Conservation (phyloP, 1,140 invertebrate genomes). For the Conus ventricosus region DNA sequence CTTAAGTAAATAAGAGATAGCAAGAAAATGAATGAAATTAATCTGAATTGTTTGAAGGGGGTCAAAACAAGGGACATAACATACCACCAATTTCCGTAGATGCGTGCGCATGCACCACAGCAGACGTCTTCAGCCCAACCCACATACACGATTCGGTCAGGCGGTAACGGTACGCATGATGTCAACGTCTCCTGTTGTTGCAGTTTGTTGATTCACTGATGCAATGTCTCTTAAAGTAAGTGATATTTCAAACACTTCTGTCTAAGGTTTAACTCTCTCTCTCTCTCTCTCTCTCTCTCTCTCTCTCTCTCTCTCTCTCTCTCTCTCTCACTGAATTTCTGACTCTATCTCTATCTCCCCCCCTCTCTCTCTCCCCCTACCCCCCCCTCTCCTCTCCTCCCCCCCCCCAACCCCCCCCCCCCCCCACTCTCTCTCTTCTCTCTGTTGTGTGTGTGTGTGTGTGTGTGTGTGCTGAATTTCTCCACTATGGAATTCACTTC, state of each 20-base stretch:
- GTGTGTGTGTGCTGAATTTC: background rate
- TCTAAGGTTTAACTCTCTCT: background rate
- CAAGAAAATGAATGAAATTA: too few relatives aligned
- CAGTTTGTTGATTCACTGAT: background rate
- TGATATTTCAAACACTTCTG: background rate
- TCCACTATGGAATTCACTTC: too few relatives aligned
- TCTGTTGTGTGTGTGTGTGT: background rate
- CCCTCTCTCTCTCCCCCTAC: too few relatives aligned
- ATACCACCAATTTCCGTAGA: conserved; percentile 2
- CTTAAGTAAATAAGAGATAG: too few relatives aligned
- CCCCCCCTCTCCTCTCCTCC: too few relatives aligned
- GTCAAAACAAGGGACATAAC: too few relatives aligned
- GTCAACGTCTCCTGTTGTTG: background rate
- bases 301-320: conserved; percentile 17
- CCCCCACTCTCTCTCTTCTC: conserved; percentile 18
- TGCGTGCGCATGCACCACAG: conserved; percentile 3
- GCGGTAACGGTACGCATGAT: background rate
- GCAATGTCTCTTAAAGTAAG: background rate
- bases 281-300: background rate
- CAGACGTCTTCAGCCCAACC: conserved; percentile 3
- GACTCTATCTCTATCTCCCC: too few relatives aligned
- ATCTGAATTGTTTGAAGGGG: too few relatives aligned
- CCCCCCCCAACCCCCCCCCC: too few relatives aligned
- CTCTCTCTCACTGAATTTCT: background rate
- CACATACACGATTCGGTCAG: background rate